Base-by-base conservation (phyloP, 1,140 invertebrate species). In the Ips typographus region DNA sequence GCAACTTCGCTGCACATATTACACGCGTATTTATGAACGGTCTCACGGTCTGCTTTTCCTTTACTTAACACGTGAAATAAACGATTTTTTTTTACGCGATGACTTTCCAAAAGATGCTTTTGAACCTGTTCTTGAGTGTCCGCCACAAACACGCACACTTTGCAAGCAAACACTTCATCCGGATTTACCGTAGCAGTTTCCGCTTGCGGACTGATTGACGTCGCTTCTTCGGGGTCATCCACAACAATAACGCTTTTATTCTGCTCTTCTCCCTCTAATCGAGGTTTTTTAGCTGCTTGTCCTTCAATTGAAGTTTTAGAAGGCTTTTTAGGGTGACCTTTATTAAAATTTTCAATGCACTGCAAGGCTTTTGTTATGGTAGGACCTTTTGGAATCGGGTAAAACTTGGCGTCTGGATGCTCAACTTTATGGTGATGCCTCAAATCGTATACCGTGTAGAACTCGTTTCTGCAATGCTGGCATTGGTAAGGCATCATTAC, bases 81-180 rank as follows among this genome's bases (percentile, higher is more conserved):
- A n/a, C 71, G 69, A 6, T 42, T 47, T 47, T 47, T 53, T 43
- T 6, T 49, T 41, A 51, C 41, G 36, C 38, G n/a, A 67, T 73
- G 69, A 40, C 39, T 2, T 40, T 44, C 5, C 36, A 44, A 6
- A 42, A 61, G 40, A 70, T 72, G 71, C 36, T 58, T 49, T 8
- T 37, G 6, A 36, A 72, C 52, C 4, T 41, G 6, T 3, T 53
- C 41, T 39, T 74, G 47, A 2, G 67, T 71, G 8, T 68, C 52
- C 5, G 58, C 41, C 37, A 71, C 51, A 41, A 42, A 63, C 1
- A 58, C 56, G 43, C 74, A 75, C 7, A 68, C 49, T 1, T 70
- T 52, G 52, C 74, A 75, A 43, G 63, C 69, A 49, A 59, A 74
- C 8, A 67, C 63, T 7, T 71, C 59, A 36, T 71, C 66, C 3